Conservation (phyloP, 2,888 invertebrate species). For the Platypus cylindrus region DNA sequence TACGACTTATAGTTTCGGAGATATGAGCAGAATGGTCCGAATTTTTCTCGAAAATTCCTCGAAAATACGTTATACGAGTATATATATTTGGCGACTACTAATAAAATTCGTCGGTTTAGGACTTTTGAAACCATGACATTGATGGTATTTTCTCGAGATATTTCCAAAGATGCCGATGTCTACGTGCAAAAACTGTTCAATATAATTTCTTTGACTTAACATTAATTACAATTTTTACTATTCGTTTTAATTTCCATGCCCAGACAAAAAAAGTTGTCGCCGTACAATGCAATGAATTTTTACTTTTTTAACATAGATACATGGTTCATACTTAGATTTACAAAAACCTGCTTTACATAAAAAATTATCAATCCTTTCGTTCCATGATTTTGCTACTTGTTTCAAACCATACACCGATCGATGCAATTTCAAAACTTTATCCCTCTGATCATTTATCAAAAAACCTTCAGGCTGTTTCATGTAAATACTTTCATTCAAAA, state of each 20-base stretch:
- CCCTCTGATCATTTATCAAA: not conserved
- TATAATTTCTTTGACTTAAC: constrained; percentile 6
- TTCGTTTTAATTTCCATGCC: constrained; percentile 11
- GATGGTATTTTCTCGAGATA: no score
- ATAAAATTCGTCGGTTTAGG: no score
- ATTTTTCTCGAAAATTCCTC: no score
- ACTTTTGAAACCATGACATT: no score
- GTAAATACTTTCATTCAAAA: not conserved
- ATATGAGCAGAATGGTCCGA: no score
- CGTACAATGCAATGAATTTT: constrained; percentile 8
- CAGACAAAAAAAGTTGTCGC: constrained; percentile 17
- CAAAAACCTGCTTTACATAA: not conserved
- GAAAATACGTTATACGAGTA: no score
- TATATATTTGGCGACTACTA: no score
- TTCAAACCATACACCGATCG: constrained; percentile 3
- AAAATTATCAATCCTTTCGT: not conserved
- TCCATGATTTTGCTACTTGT: constrained; percentile 2
- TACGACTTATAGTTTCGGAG: no score
- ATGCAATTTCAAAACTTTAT: constrained; percentile 4
- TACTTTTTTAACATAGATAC: not conserved
- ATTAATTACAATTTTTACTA: constrained; percentile 3
- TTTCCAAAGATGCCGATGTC: no score
- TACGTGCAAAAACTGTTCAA: constrained; percentile 5
- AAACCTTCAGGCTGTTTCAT: constrained; percentile 1
- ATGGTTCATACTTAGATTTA: constrained; percentile 1